A percentile compares a stretch with the other conserved stretches of the same genome.
phyloP scores from a whole-genome alignment of 2,888 invertebrate species.

The Dorcus parallelipipedus region DNA sequence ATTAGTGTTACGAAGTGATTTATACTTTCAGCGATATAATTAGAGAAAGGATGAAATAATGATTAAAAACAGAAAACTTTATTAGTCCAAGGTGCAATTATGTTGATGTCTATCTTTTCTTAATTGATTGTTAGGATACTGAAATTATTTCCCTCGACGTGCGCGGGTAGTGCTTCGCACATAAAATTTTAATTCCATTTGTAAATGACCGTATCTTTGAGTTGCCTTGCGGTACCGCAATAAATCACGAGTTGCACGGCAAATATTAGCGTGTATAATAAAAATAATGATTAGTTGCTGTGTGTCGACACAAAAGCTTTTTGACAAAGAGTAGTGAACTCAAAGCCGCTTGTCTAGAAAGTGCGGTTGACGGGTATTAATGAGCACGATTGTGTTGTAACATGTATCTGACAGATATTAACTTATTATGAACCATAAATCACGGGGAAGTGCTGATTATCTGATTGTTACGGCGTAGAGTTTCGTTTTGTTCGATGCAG shows the following conservation, averaged over 20 bases:
- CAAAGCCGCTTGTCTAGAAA: slow-evolving; percentile 16
- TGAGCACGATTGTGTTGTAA: slow-evolving; percentile 41
- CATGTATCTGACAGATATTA: slow-evolving; percentile 44
- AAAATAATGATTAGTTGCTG: slow-evolving; percentile 20
- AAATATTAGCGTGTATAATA: slow-evolving; percentile 19
- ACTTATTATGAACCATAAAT: slow-evolving; percentile 44
- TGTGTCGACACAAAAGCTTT: slow-evolving; percentile 15
- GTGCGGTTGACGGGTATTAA: slow-evolving; percentile 40
- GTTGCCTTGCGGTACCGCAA: neutral
- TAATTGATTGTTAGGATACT: too few relatives aligned
- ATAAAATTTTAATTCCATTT: too few relatives aligned
- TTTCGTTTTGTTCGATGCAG: slow-evolving; percentile 2
- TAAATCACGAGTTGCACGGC: slow-evolving; percentile 14
- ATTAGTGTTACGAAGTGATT: neutral
- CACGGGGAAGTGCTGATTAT: slow-evolving; percentile 40
- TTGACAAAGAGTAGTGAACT: slow-evolving; percentile 4
- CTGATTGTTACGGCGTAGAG: slow-evolving; percentile 31
- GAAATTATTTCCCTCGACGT: too few relatives aligned
- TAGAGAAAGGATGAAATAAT: too few relatives aligned
- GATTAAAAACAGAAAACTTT: too few relatives aligned
- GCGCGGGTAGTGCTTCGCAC: too few relatives aligned
- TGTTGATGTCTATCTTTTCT: too few relatives aligned
- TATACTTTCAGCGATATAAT: too few relatives aligned
- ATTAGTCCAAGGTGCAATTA: too few relatives aligned
- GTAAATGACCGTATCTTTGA: too few relatives aligned